Evolutionary conservation across 1,140 invertebrate genomes (phyloP), one percentile per base, ranked within the genome.

Genomic region (Drosophila paulistorum): DNA sequence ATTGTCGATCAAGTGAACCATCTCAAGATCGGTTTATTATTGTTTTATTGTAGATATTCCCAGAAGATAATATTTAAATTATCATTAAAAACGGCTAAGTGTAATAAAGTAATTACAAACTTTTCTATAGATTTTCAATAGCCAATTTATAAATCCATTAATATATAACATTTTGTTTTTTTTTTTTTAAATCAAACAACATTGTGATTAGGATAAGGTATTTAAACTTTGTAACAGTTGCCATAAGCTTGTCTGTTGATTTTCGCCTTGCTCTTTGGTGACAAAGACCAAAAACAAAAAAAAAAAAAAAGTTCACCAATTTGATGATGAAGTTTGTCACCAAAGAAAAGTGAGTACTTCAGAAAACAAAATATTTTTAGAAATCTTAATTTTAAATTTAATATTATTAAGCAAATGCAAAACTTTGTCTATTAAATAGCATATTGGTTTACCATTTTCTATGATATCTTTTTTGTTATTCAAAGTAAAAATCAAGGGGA

Each of bases 311-410:
- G 30, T 58, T 57, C n/a, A 58, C n/a, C 33, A 14, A 58, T 14
- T 11, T 17, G 2, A 58, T 37, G n/a, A 58, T 58, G 55, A 58
- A 58, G n/a, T 58, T 58, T 35, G 55, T 37, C 7, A 37, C 55
- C 33, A n/a, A 35, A 10, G 55, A 17, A 14, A 37, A 58, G n/a
- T 9, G 37, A 35, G 55, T 35, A 37, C 55, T 58, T 58, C 35
- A 17, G 10, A 48, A 48, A 20, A 48, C 9, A 48, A 20, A 20
- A 48, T 10, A 23, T 20, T 20, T 48, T 20, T 17, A 48, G 23
- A 20, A 48, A 48, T 48, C 7, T 48, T 2, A 48, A 23, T 48
- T 48, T 48, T 23, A 20, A 20, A 48, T 20, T 48, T 48, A 7
- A 48, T 10, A 48, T 48, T 3, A 17, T 17, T 17, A 6, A 45